These are phyloP conservation scores for Philonicus albiceps DNA, from an alignment of 2,888 invertebrate species.

Conservation along the genomic window DNA sequence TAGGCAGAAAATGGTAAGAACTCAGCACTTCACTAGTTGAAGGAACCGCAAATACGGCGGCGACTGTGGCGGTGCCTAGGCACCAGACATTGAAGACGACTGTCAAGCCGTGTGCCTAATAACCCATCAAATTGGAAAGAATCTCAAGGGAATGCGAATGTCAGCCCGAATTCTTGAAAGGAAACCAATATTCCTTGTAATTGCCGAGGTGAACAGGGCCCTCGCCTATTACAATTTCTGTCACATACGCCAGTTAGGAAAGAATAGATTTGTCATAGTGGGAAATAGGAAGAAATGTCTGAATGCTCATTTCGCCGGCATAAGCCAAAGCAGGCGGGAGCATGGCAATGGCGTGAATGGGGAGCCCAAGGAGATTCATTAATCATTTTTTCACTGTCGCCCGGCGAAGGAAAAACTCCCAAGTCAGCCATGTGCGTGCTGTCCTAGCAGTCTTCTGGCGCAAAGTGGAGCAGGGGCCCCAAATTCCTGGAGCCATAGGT, in stretches of 20 bases:
- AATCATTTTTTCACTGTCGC: constrained; percentile 22
- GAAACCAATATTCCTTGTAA: constrained; percentile 12
- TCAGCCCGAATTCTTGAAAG: background rate
- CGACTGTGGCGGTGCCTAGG: background rate
- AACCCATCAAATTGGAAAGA: constrained; percentile 22
- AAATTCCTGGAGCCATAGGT: background rate
- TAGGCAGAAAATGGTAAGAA: background rate
- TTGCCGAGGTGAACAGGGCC: constrained; percentile 17
- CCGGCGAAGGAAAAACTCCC: background rate
- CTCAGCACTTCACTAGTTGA: background rate
- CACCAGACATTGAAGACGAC: background rate
- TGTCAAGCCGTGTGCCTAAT: constrained; percentile 14
- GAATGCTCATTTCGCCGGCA: background rate
- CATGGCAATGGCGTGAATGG: background rate
- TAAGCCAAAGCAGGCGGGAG: background rate
- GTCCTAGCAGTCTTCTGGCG: background rate
- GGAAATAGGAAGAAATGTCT: constrained; percentile 1
- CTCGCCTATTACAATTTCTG: constrained; percentile 16
- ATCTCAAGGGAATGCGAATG: constrained; percentile 9
- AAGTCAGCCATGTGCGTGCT: constrained; percentile 8
- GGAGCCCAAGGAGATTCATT: constrained; percentile 14
- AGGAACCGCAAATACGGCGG: background rate
- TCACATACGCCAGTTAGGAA: constrained; percentile 22
- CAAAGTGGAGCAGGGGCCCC: background rate
- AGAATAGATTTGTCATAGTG: constrained; percentile 27